Evolutionary conservation across 2,797 vertebrate species (phyloP).

Genomic region (Rhinoraja longicauda): DNA sequence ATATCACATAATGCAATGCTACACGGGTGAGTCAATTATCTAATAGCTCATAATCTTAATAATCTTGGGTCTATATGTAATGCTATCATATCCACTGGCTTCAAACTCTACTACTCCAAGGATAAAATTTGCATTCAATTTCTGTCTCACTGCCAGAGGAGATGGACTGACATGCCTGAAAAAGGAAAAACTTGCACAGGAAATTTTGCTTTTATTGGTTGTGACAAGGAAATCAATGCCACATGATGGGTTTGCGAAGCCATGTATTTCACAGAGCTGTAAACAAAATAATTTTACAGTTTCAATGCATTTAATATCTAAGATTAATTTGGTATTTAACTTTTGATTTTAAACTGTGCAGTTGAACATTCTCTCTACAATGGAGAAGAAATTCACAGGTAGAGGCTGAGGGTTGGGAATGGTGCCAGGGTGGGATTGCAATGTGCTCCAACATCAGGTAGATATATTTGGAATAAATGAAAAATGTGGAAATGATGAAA

Average conservation of each 20-base stretch:
- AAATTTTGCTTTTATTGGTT: background rate
- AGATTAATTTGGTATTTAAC: background rate
- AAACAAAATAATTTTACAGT: slow-evolving; percentile 29
- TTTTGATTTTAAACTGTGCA: background rate
- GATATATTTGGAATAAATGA: background rate
- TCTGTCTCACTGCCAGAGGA: background rate
- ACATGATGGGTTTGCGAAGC: background rate
- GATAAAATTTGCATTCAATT: background rate
- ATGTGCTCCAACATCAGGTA: background rate
- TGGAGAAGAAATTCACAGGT: background rate
- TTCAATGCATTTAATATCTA: background rate
- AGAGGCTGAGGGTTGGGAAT: too few relatives aligned
- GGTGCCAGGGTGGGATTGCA: too few relatives aligned
- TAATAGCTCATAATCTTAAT: background rate
- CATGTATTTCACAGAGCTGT: background rate
- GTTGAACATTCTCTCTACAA: background rate
- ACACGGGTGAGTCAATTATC: background rate
- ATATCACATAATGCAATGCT: background rate
- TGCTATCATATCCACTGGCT: background rate
- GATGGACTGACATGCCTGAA: background rate
- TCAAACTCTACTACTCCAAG: background rate
- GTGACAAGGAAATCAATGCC: background rate
- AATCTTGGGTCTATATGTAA: background rate
- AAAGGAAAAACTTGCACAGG: background rate
- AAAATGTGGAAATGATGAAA: background rate